Percentiles rank a stretch among this genome's conserved stretches.
phyloP scores from a whole-genome alignment of 2,113 vertebrate genomes.

The Archocentrus centrarchus region DNA sequence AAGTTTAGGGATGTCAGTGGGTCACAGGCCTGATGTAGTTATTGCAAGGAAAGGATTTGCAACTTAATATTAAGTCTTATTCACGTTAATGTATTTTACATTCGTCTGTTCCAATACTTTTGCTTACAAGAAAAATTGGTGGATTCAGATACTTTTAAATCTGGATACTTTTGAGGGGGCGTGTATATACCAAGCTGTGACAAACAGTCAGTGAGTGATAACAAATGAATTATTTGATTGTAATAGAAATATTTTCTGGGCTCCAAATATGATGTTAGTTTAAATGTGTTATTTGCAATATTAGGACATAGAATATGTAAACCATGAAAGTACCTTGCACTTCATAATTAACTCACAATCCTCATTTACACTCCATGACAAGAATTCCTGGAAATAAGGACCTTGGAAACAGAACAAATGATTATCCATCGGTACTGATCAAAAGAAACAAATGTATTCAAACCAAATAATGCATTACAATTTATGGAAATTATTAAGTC shows the following conservation, averaged over 20 bases:
- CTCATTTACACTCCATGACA: slow-evolving; percentile 89
- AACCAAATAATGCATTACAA: background rate
- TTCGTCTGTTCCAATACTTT: no score
- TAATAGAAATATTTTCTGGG: background rate
- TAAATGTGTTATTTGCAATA: background rate
- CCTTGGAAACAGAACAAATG: slow-evolving; percentile 77
- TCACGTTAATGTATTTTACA: no score
- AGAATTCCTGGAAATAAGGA: slow-evolving; percentile 89
- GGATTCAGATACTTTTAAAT: no score
- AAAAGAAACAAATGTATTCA: background rate
- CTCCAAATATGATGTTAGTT: background rate
- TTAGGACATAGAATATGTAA: background rate
- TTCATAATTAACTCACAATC: slow-evolving; percentile 90
- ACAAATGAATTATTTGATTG: background rate
- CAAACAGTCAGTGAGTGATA: background rate
- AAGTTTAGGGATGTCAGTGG: no score
- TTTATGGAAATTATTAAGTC: background rate
- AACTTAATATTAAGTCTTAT: no score
- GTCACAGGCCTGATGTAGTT: no score
- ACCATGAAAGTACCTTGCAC: slow-evolving; percentile 86
- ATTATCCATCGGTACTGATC: slow-evolving; percentile 2
- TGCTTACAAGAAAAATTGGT: no score
- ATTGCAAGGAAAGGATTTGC: no score
- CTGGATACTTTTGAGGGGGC: no score
- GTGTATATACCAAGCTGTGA: background rate